phyloP scores from a whole-genome alignment of 2,113 vertebrate genomes.

The Beaufortia kweichowensis region DNA sequence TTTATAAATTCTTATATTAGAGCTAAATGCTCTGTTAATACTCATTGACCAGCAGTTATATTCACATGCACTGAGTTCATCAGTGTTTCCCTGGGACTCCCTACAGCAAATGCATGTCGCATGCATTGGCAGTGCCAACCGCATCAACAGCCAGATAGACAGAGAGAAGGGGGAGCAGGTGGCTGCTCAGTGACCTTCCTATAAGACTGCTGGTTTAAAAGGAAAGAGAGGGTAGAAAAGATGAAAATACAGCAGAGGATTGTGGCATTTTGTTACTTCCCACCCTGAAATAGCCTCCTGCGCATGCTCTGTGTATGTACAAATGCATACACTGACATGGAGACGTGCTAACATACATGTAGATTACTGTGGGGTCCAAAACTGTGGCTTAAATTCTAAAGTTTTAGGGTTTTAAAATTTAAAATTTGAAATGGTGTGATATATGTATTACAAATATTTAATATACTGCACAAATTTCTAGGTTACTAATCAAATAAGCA shows the following conservation, averaged over 20 bases:
- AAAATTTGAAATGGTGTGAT: no score
- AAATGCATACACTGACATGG: conserved; percentile 14
- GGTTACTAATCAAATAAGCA: not conserved
- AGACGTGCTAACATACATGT: not conserved
- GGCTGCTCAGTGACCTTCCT: conserved; percentile 17
- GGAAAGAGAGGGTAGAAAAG: not conserved
- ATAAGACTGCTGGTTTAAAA: not conserved
- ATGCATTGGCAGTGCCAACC: not conserved
- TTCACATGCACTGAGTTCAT: conserved; percentile 26
- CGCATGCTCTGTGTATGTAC: conserved; percentile 21
- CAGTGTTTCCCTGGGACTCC: conserved; percentile 45
- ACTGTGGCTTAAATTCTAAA: not conserved
- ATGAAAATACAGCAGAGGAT: not conserved
- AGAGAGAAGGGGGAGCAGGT: not conserved
- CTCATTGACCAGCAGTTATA: conserved; percentile 24
- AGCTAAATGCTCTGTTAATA: not conserved
- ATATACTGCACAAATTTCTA: not conserved
- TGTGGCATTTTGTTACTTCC: conserved; percentile 40
- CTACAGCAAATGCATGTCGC: conserved; percentile 11
- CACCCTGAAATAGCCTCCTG: conserved; percentile 45
- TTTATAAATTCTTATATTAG: not conserved
- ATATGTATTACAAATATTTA: not conserved
- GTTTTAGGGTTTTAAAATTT: no score
- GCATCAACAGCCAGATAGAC: conserved; percentile 20
- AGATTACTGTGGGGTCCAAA: not conserved